Conservation (phyloP, 2,888 invertebrate genomes). For the Tuta absoluta region DNA sequence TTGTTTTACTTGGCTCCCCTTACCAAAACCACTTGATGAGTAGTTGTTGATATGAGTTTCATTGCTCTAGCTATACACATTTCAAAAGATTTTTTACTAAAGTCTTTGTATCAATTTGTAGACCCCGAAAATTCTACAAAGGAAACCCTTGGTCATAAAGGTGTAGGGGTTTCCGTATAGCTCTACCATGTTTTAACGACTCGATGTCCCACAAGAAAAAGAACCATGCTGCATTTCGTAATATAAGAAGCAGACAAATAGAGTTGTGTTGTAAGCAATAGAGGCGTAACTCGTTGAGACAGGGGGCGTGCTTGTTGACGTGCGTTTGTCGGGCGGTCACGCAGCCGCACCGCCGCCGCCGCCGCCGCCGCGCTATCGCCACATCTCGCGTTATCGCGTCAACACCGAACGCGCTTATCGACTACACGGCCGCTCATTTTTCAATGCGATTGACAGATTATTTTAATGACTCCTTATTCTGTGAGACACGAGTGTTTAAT, state of each 20-base stretch:
- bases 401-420: neutral
- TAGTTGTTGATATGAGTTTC: no score
- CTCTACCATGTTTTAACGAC: no score
- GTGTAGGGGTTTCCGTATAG: no score
- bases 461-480: conserved; percentile 21
- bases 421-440: conserved; percentile 10
- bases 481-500: conserved; percentile 15
- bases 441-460: conserved; percentile 23
- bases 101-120: no score
- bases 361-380: neutral
- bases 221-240: no score
- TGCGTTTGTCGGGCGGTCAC: conserved; percentile 2
- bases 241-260: neutral
- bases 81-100: no score
- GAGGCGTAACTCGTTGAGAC: neutral
- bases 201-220: no score
- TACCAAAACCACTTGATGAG: no score
- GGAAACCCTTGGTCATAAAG: no score
- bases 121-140: no score
- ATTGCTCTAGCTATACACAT: no score
- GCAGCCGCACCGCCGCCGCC: neutral
- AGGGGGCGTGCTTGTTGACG: neutral
- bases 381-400: conserved; percentile 10
- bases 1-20: no score
- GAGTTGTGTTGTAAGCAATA: neutral